Percentiles rank a stretch among this genome's conserved stretches.
Evolutionary conservation across 2,797 vertebrate genomes (phyloP).

Genomic region (Pipistrellus nathusii): DNA sequence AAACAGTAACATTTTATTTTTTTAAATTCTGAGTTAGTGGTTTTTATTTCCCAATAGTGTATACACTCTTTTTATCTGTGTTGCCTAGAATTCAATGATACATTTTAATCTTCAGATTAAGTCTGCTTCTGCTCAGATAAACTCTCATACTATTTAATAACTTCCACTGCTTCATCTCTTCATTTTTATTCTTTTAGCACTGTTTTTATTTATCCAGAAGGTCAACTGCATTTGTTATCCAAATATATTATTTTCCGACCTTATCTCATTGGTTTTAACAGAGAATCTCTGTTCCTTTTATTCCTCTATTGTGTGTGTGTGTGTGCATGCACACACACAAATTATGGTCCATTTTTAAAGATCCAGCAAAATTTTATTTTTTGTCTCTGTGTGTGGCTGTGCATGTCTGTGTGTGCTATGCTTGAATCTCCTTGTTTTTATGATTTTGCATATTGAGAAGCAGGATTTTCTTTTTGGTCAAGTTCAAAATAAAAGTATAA

Average conservation of each 20-base stretch:
- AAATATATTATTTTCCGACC: neutral
- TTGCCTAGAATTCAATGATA: neutral
- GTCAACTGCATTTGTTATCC: neutral
- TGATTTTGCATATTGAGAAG: neutral
- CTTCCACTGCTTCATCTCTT: neutral
- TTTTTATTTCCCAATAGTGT: neutral
- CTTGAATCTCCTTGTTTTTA: neutral
- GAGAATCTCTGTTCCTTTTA: neutral
- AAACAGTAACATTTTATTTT: neutral
- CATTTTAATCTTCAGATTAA: neutral
- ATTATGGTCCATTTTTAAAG: neutral
- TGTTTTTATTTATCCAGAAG: neutral
- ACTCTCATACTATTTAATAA: neutral
- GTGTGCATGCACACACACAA: too few relatives aligned
- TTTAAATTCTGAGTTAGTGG: neutral
- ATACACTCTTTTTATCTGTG: neutral
- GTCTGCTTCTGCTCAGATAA: neutral
- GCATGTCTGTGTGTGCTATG: neutral
- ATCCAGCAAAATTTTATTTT: neutral
- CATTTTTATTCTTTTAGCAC: neutral
- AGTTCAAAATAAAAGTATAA: neutral
- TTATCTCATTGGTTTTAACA: slow-evolving; percentile 13
- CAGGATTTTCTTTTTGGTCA: neutral
- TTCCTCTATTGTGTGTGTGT: neutral
- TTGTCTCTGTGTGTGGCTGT: too few relatives aligned